These are phyloP conservation scores for Teleogryllus oceanicus DNA, from an alignment of 2,888 invertebrate genomes.

Conservation along the genomic window DNA sequence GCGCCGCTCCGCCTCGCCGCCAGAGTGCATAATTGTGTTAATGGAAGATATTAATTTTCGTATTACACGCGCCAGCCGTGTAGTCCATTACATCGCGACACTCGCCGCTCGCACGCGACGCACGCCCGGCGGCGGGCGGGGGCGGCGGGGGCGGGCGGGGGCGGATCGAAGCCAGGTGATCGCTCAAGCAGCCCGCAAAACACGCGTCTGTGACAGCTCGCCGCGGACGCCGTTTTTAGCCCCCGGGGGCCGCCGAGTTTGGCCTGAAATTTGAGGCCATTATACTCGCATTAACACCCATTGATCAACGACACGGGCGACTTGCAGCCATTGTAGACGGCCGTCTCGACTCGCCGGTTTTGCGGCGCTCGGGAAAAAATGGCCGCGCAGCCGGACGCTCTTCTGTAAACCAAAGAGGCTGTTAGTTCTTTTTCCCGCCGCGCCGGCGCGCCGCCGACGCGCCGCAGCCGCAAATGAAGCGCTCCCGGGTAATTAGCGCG, in stretches of 20 bases:
- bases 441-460: neutral
- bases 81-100: constrained; percentile 9
- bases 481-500: neutral
- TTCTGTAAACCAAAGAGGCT: neutral
- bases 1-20: neutral
- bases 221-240: neutral
- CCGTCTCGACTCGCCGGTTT: neutral
- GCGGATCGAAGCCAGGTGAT: neutral
- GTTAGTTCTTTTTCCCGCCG: neutral
- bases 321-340: neutral
- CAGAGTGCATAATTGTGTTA: constrained; percentile 12
- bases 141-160: neutral
- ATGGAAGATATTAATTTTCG: constrained; percentile 18
- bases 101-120: neutral
- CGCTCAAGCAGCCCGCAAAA: constrained; percentile 2
- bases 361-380: neutral
- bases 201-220: constrained; percentile 5
- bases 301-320: constrained; percentile 18
- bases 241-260: neutral
- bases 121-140: neutral
- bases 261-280: constrained; percentile 9
- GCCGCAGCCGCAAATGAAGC: neutral
- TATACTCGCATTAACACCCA: constrained; percentile 9
- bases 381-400: neutral
- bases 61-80: neutral